Percentiles rank a stretch among this genome's conserved stretches.
Conservation (phyloP, 2,797 vertebrate species). For the Borostomias antarcticus region DNA sequence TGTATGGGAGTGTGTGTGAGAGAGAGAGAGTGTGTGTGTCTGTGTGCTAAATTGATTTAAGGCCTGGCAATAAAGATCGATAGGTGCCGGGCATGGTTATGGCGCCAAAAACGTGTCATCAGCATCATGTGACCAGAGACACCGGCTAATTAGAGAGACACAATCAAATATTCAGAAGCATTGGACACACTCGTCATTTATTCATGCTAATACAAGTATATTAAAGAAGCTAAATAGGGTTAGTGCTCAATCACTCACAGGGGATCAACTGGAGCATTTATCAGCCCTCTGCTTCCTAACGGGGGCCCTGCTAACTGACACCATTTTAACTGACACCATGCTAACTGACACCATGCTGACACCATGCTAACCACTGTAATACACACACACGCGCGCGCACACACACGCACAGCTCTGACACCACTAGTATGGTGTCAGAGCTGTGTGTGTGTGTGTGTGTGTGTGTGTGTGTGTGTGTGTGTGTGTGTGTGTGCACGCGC, state of each 20-base stretch:
- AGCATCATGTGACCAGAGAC: constrained; percentile 88
- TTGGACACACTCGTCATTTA: constrained; percentile 93
- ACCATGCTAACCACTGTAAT: not conserved
- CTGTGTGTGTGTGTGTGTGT: no score
- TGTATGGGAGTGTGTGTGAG: constrained; percentile 8
- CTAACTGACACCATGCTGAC: no score
- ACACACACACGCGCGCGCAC: constrained; percentile 4
- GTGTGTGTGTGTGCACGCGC: no score
- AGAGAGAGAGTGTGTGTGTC: not conserved
- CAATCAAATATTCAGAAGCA: constrained; percentile 99
- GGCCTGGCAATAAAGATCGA: constrained; percentile 90
- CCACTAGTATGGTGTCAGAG: no score
- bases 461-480: no score
- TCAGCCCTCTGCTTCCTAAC: constrained; percentile 71
- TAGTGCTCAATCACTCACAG: constrained; percentile 93
- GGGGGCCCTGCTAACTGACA: not conserved
- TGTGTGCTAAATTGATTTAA: constrained; percentile 82
- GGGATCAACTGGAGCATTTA: constrained; percentile 92
- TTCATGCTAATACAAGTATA: constrained; percentile 99
- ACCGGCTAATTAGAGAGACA: constrained; percentile 90
- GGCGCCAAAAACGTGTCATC: constrained; percentile 91
- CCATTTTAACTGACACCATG: constrained; percentile 26
- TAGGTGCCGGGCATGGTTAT: constrained; percentile 79
- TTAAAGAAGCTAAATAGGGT: constrained; percentile 98
- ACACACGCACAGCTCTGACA: no score